These are phyloP conservation scores for Grallaria varia DNA, from an alignment of 2,113 vertebrate genomes.

Conservation along the genomic window DNA sequence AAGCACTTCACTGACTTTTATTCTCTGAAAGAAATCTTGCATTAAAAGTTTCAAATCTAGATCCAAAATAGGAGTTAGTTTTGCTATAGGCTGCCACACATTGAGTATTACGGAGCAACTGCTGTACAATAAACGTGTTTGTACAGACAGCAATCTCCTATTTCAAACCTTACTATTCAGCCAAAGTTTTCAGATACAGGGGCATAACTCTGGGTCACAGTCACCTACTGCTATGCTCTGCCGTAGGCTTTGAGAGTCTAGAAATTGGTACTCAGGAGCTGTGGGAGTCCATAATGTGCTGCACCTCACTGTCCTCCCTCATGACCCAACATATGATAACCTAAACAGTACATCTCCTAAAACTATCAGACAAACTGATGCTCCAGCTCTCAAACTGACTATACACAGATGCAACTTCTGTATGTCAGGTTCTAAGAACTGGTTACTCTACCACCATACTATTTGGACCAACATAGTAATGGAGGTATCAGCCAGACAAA, in stretches of 20 bases:
- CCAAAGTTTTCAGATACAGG: not conserved
- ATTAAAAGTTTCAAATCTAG: not conserved
- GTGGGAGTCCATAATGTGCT: rapidly evolving
- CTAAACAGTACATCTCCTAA: not conserved
- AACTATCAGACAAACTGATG: not conserved
- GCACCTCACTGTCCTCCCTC: rapidly evolving
- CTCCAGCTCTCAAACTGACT: not conserved
- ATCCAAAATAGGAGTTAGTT: not conserved
- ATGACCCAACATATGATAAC: not conserved
- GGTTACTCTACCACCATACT: not conserved
- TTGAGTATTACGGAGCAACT: not conserved
- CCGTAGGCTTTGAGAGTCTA: not conserved
- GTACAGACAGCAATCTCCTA: not conserved
- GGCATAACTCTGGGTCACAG: not conserved
- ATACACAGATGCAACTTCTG: rapidly evolving
- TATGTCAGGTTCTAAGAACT: not conserved
- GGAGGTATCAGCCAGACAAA: not conserved
- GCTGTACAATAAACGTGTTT: not conserved
- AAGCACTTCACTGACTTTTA: not conserved
- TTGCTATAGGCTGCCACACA: not conserved
- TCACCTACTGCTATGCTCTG: rapidly evolving
- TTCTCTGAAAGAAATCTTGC: not conserved
- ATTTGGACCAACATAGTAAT: not conserved
- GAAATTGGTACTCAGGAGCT: not conserved
- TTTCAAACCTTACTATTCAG: not conserved